Percentiles rank a stretch among this genome's conserved stretches.
phyloP scores from a whole-genome alignment of 2,113 vertebrate genomes.

The Tupaia chinensis region DNA sequence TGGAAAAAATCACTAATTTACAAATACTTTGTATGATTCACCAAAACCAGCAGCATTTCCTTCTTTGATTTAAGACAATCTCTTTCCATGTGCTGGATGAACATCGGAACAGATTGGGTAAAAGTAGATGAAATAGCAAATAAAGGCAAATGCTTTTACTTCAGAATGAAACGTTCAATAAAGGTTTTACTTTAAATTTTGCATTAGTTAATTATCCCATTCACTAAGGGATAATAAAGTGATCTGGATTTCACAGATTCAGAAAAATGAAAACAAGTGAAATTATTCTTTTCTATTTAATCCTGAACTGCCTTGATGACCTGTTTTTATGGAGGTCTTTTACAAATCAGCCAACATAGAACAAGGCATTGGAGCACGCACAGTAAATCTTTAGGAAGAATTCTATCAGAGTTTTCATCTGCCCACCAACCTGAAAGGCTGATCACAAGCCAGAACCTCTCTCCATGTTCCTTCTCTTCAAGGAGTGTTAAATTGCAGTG shows the following conservation, averaged over 20 bases:
- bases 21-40: neutral
- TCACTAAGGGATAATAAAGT: constrained; percentile 11
- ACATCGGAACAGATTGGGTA: neutral
- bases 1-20: constrained; percentile 34
- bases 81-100: neutral
- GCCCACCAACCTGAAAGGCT: constrained; percentile 58
- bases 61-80: neutral
- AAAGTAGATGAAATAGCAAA: neutral
- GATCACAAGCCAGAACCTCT: constrained; percentile 14
- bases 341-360: constrained; percentile 59
- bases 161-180: neutral
- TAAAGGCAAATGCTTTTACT: neutral
- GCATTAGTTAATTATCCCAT: neutral
- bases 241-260: neutral
- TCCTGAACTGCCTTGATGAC: neutral
- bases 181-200: constrained; percentile 7
- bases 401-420: constrained; percentile 54
- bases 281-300: neutral
- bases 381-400: constrained; percentile 60
- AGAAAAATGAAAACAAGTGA: constrained; percentile 31
- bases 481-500: constrained; percentile 55
- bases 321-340: constrained; percentile 50
- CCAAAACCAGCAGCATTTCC: neutral
- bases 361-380: constrained; percentile 56
- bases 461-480: neutral